Base-by-base conservation (phyloP, 2,888 invertebrate species). In the Anoplius nigerrimus region DNA sequence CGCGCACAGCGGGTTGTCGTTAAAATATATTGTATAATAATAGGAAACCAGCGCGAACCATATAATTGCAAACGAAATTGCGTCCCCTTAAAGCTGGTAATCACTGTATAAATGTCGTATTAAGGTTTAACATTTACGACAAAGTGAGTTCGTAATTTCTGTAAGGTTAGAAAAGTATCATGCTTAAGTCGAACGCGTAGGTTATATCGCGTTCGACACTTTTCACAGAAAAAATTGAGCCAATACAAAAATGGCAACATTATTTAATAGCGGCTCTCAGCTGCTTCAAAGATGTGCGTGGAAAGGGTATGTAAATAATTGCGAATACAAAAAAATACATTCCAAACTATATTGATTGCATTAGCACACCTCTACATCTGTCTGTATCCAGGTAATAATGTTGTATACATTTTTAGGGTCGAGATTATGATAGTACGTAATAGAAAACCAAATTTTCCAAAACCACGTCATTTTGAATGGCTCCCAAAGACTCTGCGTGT, bases 391-490 rank as follows among this genome's bases (percentile, higher is more conserved):
- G 8, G 2, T 13, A 2, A 59, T 6, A 11, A 16, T 56, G 24
- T 43, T 53, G 8, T 65, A 5, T 22, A 66, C 61, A 22, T 21
- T 78, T 72, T n/a, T 62, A 85, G 85, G 43, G n/a, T 78, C 13
- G 68, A 76, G 13, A 51, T 74, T 11, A 34, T 72, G 13, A 53
- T 67, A 48, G 66, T 78, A 24, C 76, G 78, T 84, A 90, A 86
- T 81, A 89, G 62, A 79, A 86, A 70, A 52, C 74, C 87, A 55
- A 87, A 84, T 79, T 81, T 85, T 1, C 88, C 95, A 6, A 92
- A 90, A 82, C 91, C 92, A 81, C 90, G 93, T 66, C 93, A 93
- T 84, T 95, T 95, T 0, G 91, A 92, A 76, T 96, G 95, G 95
- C 92, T 92, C 84, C 87, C 92, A 48, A 91, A 91, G 56, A 93